These are phyloP conservation scores for Frankliniella fusca DNA, from an alignment of 2,888 invertebrate genomes.

Conservation along the genomic window DNA sequence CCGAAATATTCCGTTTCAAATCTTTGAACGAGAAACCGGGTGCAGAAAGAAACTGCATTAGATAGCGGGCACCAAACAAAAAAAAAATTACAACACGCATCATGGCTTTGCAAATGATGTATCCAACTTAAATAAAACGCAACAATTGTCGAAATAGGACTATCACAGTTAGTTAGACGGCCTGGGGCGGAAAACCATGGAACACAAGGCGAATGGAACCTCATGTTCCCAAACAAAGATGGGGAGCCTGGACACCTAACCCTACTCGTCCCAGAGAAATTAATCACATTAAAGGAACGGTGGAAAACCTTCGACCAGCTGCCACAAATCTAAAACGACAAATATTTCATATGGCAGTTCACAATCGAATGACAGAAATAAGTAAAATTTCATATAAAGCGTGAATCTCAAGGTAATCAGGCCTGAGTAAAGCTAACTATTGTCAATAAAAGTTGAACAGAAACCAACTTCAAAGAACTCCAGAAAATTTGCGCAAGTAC, in stretches of 20 bases:
- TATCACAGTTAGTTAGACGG: too few relatives aligned
- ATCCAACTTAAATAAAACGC: too few relatives aligned
- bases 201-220: background rate
- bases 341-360: too few relatives aligned
- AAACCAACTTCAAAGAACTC: background rate
- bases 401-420: constrained; percentile 21
- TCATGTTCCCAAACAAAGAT: constrained; percentile 16
- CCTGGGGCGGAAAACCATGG: too few relatives aligned
- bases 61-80: too few relatives aligned
- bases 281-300: background rate
- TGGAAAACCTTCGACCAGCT: background rate
- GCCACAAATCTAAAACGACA: background rate
- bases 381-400: background rate
- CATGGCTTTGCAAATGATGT: too few relatives aligned
- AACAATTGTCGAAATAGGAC: too few relatives aligned
- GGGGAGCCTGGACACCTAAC: background rate
- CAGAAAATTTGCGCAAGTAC: constrained; percentile 51
- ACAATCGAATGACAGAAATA: background rate
- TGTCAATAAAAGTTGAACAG: constrained; percentile 29
- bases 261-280: background rate
- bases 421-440: constrained; percentile 3
- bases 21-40: too few relatives aligned
- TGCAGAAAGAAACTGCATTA: too few relatives aligned
- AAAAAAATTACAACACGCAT: too few relatives aligned
- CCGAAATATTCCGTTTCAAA: too few relatives aligned